Base-by-base conservation (phyloP, 2,113 vertebrate genomes). In the Eulacestoma nigropectus region DNA sequence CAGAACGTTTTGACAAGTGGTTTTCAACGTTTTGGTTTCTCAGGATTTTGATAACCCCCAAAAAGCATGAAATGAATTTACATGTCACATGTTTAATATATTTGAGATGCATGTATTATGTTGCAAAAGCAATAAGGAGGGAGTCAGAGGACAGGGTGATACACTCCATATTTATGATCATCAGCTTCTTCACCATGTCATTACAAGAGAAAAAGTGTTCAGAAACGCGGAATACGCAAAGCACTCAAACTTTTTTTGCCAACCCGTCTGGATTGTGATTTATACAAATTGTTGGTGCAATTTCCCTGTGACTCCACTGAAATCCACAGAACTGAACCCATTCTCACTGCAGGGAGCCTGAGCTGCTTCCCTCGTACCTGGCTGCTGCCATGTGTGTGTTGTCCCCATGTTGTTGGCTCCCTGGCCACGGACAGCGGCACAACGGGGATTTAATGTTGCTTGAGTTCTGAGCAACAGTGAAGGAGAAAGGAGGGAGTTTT, bases 1-100 rank as follows among this genome's bases (percentile, higher is more conserved):
- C 79, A 84, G 92, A 93, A 93, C 64, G 1, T 97, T 97, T 96
- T 97, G 94, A 96, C 91, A 97, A 95, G 68, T 73, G 72, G 79
- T 92, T 95, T 94, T 90, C 78, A 91, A 59, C 30, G 4, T 95
- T 91, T 86, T 90, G 81, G 47, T 96, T 95, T 93, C 92, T 47
- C 72, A 64, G 70, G 73, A 90, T 90, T 95, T 93, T 92, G 91
- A 95, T 94, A 95, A 63, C 57, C 78, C 80, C 56, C 73, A 4
- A 70, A 95, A 93, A 86, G 17, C 63, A 75, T 23, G 83, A 93
- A 93, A 90, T 65, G 90, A 86, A 95, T 92, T 91, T 93, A 65
- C 78, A 64, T 89, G 88, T 89, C 90, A 79, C 65, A 92, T 90
- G 62, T 97, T 97, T 95, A 84, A 93, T 93, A 81, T 96, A 77